Evolutionary conservation across 2,888 invertebrate species (phyloP).

Genomic region (Caenorhabditis sinica): DNA sequence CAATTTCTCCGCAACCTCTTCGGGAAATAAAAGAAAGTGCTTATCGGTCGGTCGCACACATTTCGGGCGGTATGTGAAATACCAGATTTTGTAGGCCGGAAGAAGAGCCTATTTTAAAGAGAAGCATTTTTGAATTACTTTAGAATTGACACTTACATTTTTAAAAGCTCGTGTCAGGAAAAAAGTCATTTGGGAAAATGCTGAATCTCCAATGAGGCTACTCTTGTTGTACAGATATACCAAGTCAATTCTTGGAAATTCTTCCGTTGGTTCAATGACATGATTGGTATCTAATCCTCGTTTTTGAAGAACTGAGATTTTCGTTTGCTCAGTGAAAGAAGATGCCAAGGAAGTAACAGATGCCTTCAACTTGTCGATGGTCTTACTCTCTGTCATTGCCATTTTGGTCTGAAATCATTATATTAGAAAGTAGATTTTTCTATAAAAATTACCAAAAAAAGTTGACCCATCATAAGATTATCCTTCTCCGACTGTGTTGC

Average conservation of each 20-base stretch:
- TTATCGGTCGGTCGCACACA: neutral
- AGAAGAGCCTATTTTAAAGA: neutral
- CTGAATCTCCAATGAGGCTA: neutral
- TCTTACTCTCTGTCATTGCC: neutral
- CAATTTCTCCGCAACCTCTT: neutral
- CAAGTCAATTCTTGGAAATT: neutral
- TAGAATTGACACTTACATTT: no score
- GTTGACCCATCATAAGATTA: neutral
- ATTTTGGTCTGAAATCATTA: slow-evolving; percentile 7
- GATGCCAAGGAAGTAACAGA: slow-evolving; percentile 1
- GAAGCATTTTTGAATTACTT: no score
- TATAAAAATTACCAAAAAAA: neutral
- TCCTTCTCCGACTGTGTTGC: neutral
- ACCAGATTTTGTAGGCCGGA: slow-evolving; percentile 1
- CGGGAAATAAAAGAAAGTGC: neutral
- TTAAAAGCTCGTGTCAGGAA: neutral
- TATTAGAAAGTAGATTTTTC: no score
- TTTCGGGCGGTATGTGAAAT: neutral
- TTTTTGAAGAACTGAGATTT: neutral
- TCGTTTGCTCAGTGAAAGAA: neutral
- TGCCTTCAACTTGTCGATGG: neutral
- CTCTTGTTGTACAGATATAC: neutral
- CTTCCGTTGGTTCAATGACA: neutral
- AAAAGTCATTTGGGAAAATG: slow-evolving; percentile 1
- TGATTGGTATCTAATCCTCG: neutral